Percentiles rank a stretch among this genome's conserved stretches.
phyloP scores from a whole-genome alignment of 2,113 vertebrate species.

The Rhinopomastus cyanomelas region DNA sequence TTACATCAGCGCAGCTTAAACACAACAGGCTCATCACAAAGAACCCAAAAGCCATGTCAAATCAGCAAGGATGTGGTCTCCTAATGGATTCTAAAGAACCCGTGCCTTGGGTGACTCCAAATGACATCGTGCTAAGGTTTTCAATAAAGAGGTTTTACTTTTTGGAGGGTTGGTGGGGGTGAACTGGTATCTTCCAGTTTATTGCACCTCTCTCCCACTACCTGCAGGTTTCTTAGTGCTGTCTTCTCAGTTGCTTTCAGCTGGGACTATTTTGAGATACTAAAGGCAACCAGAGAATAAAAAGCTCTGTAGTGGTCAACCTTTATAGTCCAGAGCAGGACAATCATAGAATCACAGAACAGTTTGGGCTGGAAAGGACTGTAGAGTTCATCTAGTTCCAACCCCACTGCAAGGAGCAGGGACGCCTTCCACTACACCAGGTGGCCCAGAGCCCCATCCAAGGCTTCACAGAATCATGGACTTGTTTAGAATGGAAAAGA shows the following conservation, averaged over 20 bases:
- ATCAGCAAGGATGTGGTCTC: background rate
- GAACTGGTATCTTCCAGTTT: background rate
- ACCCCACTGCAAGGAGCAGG: too few relatives aligned
- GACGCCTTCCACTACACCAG: too few relatives aligned
- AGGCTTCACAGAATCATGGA: too few relatives aligned
- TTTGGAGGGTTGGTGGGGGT: background rate
- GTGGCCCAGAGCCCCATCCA: too few relatives aligned
- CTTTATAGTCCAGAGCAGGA: background rate
- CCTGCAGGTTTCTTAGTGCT: background rate
- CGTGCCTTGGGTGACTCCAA: constrained; percentile 41
- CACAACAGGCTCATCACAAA: background rate
- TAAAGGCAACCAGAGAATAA: background rate
- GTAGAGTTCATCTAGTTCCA: too few relatives aligned
- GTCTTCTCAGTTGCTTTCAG: background rate
- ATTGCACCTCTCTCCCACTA: background rate
- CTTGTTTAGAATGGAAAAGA: too few relatives aligned
- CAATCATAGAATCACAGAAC: background rate
- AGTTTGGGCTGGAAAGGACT: too few relatives aligned
- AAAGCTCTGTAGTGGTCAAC: background rate
- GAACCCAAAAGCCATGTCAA: background rate
- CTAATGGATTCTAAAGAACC: constrained; percentile 16
- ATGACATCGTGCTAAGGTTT: background rate
- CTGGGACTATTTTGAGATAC: background rate
- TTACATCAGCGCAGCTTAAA: constrained; percentile 38
- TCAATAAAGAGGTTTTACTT: constrained; percentile 1